Conservation (phyloP, 1,140 invertebrate genomes). For the Tetragnatha versicolor region DNA sequence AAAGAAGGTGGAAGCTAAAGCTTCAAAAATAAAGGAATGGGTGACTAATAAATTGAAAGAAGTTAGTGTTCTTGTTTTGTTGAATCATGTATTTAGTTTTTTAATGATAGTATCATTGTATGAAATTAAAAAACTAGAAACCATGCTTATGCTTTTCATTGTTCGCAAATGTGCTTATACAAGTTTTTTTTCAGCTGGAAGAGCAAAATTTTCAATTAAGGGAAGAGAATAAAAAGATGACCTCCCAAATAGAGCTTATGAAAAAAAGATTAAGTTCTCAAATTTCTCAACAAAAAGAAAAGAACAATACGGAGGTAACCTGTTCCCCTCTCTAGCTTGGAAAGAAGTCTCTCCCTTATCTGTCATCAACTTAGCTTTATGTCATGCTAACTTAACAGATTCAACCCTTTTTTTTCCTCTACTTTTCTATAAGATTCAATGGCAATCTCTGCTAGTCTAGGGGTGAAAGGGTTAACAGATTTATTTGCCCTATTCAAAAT, state of each 20-base stretch:
- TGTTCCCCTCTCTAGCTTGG: neutral
- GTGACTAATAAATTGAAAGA: constrained; percentile 94
- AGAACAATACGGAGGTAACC: constrained; percentile 42
- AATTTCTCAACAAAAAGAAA: constrained; percentile 44
- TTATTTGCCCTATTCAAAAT: too few species aligned
- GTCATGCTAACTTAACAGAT: too few species aligned
- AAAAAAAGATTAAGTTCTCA: constrained; percentile 79
- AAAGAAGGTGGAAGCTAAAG: constrained; percentile 91
- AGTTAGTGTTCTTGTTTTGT: constrained; percentile 53
- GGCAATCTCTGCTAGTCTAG: too few species aligned
- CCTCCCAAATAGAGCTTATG: constrained; percentile 87
- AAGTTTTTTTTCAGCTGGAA: constrained; percentile 70
- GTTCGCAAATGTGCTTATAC: neutral
- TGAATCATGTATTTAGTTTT: neutral
- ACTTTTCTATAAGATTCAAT: too few species aligned
- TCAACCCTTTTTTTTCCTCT: too few species aligned
- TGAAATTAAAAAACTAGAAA: neutral
- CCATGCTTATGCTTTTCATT: neutral
- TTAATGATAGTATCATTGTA: neutral
- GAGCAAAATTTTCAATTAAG: constrained; percentile 89
- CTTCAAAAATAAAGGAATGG: constrained; percentile 97
- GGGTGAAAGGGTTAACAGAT: too few species aligned
- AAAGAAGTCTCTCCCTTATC: too few species aligned
- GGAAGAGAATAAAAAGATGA: constrained; percentile 93
- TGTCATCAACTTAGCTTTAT: too few species aligned